Conservation (phyloP, 2,888 invertebrate genomes). For the Thelaira solivaga region DNA sequence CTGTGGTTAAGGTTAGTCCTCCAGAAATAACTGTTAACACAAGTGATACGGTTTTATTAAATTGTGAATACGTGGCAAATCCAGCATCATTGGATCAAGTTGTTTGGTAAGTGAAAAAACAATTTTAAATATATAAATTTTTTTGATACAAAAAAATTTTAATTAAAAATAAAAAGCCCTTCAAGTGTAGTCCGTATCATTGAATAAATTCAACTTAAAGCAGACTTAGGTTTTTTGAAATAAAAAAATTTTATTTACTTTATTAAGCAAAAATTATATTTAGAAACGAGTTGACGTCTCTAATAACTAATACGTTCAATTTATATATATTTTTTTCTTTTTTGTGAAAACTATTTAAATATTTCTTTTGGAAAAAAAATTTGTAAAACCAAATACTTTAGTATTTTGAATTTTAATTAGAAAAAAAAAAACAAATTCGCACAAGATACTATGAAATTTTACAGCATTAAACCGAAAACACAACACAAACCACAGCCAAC, state of each 20-base stretch:
- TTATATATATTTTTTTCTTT: background rate
- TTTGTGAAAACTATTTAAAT: background rate
- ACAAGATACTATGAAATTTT: background rate
- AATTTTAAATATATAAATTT: background rate
- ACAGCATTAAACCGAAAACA: slow-evolving; percentile 27
- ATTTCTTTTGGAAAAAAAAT: background rate
- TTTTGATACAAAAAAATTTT: too few relatives aligned
- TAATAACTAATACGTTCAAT: too few relatives aligned
- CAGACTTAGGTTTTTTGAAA: too few relatives aligned
- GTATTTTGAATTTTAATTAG: slow-evolving; percentile 10
- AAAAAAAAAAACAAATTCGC: background rate
- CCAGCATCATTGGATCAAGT: slow-evolving; percentile 87
- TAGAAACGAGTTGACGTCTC: too few relatives aligned
- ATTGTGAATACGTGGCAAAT: slow-evolving; percentile 91
- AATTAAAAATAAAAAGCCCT: too few relatives aligned
- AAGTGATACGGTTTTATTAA: slow-evolving; percentile 84
- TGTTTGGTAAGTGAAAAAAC: slow-evolving; percentile 81
- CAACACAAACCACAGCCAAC: slow-evolving; percentile 51
- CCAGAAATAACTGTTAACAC: slow-evolving; percentile 88
- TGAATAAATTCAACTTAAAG: too few relatives aligned
- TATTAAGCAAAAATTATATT: too few relatives aligned
- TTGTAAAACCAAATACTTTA: background rate
- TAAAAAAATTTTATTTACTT: too few relatives aligned
- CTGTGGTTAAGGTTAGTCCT: slow-evolving; percentile 87
- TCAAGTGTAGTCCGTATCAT: too few relatives aligned